A percentile compares a stretch with the other conserved stretches of the same genome.
These are phyloP conservation scores for Mamestra brassicae DNA, from an alignment of 2,888 invertebrate species.

Conservation along the genomic window DNA sequence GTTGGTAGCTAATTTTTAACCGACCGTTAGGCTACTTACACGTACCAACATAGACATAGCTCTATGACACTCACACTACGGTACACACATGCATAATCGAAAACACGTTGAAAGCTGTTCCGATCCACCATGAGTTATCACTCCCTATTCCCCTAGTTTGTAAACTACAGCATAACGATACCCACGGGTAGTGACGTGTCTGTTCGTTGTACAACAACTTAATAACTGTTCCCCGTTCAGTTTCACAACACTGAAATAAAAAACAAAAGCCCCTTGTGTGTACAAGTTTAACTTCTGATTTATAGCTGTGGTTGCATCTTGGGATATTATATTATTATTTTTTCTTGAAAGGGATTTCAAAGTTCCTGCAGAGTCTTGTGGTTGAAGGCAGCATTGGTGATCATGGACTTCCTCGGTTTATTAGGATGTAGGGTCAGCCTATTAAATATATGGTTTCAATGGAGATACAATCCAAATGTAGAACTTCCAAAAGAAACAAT, in stretches of 20 bases:
- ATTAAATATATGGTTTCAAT: too few relatives aligned
- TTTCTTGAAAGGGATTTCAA: neutral
- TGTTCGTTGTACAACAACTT: constrained; percentile 44
- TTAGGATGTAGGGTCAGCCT: neutral
- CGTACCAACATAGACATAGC: too few relatives aligned
- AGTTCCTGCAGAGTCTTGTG: neutral
- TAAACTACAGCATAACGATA: constrained; percentile 48
- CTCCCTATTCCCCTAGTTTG: constrained; percentile 41
- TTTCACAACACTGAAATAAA: constrained; percentile 34
- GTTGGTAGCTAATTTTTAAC: too few relatives aligned
- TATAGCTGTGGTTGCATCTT: constrained; percentile 28
- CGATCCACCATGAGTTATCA: constrained; percentile 36
- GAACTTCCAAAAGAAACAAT: too few relatives aligned
- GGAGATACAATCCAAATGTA: too few relatives aligned
- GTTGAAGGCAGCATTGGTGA: neutral
- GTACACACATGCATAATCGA: neutral
- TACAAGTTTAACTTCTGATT: constrained; percentile 40
- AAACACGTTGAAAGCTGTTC: constrained; percentile 38
- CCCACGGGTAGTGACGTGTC: constrained; percentile 46
- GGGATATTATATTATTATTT: constrained; percentile 19
- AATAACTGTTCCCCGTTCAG: constrained; percentile 40
- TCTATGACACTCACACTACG: too few relatives aligned
- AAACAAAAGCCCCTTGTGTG: constrained; percentile 35
- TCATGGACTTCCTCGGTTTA: neutral
- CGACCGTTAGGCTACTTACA: too few relatives aligned